Percentiles rank a stretch among this genome's conserved stretches.
Conservation (phyloP, 2,797 vertebrate genomes). For the Valencia hispanica region DNA sequence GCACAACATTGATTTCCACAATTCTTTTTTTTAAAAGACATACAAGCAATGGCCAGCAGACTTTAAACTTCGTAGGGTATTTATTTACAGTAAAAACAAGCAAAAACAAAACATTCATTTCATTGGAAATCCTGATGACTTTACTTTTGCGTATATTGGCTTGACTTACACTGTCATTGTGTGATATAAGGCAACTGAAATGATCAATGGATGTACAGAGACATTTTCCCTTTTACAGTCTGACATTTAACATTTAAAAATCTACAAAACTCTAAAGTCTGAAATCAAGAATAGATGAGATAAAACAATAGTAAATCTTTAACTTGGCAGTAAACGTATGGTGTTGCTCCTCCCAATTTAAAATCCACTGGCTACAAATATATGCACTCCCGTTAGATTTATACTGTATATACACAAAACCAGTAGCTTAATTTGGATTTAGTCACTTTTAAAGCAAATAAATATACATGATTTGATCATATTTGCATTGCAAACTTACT, state of each 20-base stretch:
- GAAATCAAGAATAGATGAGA: constrained; percentile 36
- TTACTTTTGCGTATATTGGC: constrained; percentile 37
- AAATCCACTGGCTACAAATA: constrained; percentile 47
- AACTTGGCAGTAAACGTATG: constrained; percentile 62
- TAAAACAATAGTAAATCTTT: constrained; percentile 45
- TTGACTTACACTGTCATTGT: constrained; percentile 45
- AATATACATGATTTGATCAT: constrained; percentile 54
- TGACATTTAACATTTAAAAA: constrained; percentile 55
- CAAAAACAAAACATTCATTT: constrained; percentile 70
- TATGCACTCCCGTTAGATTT: constrained; percentile 42
- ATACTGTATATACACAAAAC: constrained; percentile 65
- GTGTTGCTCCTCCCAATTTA: constrained; percentile 35
- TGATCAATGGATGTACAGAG: constrained; percentile 53
- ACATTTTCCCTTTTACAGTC: constrained; percentile 65
- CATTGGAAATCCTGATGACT: constrained; percentile 60
- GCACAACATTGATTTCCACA: constrained; percentile 18
- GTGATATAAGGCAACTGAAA: constrained; percentile 75
- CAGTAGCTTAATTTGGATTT: constrained; percentile 65
- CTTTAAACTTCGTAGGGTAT: constrained; percentile 54
- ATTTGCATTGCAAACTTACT: constrained; percentile 55
- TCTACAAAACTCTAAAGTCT: constrained; percentile 53
- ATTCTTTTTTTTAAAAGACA: background rate
- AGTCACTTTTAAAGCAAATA: constrained; percentile 62
- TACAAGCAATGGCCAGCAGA: background rate
- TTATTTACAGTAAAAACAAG: constrained; percentile 75